Base-by-base conservation (phyloP, 2,888 invertebrate species). In the Galerucella nymphaeae region DNA sequence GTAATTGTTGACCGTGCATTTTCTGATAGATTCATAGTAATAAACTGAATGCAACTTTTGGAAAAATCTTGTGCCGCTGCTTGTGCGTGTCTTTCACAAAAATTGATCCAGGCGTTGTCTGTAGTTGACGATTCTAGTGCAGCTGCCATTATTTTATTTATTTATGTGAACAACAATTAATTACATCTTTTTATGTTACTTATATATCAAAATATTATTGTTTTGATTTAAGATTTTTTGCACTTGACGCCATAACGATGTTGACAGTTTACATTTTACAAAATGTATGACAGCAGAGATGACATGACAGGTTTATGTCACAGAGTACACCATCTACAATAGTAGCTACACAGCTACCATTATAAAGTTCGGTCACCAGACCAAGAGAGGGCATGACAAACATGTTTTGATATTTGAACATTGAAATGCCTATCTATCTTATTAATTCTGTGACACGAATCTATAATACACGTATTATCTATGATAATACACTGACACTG, bases 11-110 rank as follows among this genome's bases (percentile, higher is more conserved):
- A 88, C 74, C 92, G 89, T 20, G 91, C 89, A 80, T 90, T 89
- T 80, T 93, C 93, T 45, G 91, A 90, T 75, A 92, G 86, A 83
- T 92, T 92, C 63, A 91, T 90, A 80, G 92, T 92, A 76, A 95
- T 90, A 84, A 92, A 95, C 79, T 92, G 92, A 78, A 93, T 90
- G 87, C 95, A 95, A 82, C 94, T 93, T 87, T 93, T 94, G 81
- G 96, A 94, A 87, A 97, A 96, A 87, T 96, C 95, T 82, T 93
- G 93, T 74, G 95, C 95, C 71, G 96, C 93, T 75, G 92, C 90
- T 82, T 92, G 91, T 73, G 95, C 95, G 88, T 96, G 96, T 85
- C 95, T 92, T 87, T 95, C 94, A 88, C 95, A 95, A 86, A 95
- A 94, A 86, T 95, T 94, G 84, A 91, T 90, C 95, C 95, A 95